Conservation (phyloP, 2,797 vertebrate species). For the Cynodonichthys magdalenae region DNA sequence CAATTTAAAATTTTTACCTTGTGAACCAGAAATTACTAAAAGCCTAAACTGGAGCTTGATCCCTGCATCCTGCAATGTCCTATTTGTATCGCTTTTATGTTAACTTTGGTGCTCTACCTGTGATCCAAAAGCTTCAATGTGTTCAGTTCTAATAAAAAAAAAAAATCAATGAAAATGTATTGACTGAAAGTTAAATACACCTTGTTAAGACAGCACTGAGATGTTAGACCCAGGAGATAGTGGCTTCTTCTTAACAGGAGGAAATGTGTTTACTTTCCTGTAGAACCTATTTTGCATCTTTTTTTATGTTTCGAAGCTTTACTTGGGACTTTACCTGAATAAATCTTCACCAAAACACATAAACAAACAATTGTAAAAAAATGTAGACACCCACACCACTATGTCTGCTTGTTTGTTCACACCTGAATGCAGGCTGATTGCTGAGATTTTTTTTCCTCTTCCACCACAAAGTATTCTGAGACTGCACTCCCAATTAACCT, state of each 20-base stretch:
- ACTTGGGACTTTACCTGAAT: conserved; percentile 5
- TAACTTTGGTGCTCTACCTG: conserved; percentile 40
- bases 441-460: conserved; percentile 7
- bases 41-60: conserved; percentile 55
- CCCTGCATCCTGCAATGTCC: conserved; percentile 41
- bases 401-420: conserved; percentile 17
- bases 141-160: conserved; percentile 21
- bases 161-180: conserved; percentile 43
- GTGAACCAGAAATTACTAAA: not conserved
- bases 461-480: not conserved
- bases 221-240: conserved; percentile 13
- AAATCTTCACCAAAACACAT: conserved; percentile 2
- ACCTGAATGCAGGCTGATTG: conserved; percentile 8
- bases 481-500: conserved; percentile 39
- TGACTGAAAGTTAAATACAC: conserved; percentile 30
- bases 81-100: conserved; percentile 42
- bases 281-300: not conserved
- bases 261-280: conserved; percentile 20
- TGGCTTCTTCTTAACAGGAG: conserved; percentile 3
- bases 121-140: conserved; percentile 27
- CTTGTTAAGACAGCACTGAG: conserved; percentile 34
- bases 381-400: not conserved
- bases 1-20: too few species aligned
- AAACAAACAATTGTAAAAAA: not conserved
- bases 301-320: conserved; percentile 10